Evolutionary conservation across 1,140 invertebrate genomes (phyloP), one percentile per base, ranked within the genome.

Genomic region (Hyles euphorbiae): DNA sequence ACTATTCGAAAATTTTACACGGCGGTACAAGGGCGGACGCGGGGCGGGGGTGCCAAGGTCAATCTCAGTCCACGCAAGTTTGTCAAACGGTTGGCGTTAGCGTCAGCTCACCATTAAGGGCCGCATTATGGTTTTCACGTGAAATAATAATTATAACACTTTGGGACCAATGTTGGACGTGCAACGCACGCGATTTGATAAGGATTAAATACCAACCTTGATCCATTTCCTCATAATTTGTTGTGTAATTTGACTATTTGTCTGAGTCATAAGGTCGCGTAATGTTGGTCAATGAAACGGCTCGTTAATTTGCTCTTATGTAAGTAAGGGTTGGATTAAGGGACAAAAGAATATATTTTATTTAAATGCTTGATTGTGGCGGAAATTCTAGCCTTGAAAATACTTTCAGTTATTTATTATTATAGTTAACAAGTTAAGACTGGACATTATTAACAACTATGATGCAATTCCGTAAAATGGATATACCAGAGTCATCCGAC

Each of bases 1-100:
- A 80, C 78, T 82, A 78, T 73, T 84, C 76, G 74, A 81, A 83
- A 79, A 5, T 82, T 82, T 78, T 76, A 84, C 78, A 78, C 76
- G 58, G 49, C 61, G 68, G 63, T 59, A 56, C 32, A 64, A 65
- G 66, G 71, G 74, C 65, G 48, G 64, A 44, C 57, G 34, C 44
- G 67, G 65, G 74, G 74, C 63, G 69, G 70, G 74, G 68, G 71
- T 59, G 63, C 64, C 83, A 88, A 86, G 85, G 85, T 86, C 81
- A 76, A 62, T 84, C 76, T 83, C 72, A 59, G 74, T 78, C 78
- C 85, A 86, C 83, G 85, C 83, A 85, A 83, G 70, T 70, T 63
- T 68, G 76, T 67, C 59, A 63, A 70, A 73, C 71, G 58, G 61
- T 68, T 47, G 10, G 33, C 10, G 33, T 9, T 54, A 54, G 70